Percentiles rank a stretch among this genome's conserved stretches.
These are phyloP conservation scores for Nycticebus coucang DNA, from an alignment of 2,113 vertebrate species.

Conservation along the genomic window DNA sequence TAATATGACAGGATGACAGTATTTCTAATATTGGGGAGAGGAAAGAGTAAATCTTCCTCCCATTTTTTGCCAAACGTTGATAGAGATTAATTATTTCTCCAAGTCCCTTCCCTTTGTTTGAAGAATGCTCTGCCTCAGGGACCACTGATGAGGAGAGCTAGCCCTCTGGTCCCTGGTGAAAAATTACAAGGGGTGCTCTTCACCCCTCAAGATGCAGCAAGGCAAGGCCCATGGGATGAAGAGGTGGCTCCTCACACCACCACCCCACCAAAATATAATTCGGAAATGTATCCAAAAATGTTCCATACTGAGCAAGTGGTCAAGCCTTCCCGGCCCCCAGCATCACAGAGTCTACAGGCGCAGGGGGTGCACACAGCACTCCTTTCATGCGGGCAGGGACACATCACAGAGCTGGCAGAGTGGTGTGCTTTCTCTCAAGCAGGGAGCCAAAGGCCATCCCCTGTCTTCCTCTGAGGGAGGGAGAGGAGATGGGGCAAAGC, in stretches of 20 bases:
- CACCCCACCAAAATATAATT: slow-evolving; percentile 36
- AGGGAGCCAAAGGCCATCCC: slow-evolving; percentile 15
- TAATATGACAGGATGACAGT: slow-evolving; percentile 75
- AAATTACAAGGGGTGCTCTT: background rate
- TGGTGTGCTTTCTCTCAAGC: slow-evolving; percentile 50
- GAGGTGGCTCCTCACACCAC: background rate
- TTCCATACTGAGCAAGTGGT: background rate
- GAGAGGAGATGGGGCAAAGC: background rate
- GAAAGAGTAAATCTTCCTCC: slow-evolving; percentile 58
- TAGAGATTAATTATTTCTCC: slow-evolving; percentile 68
- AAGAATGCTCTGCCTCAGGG: slow-evolving; percentile 23
- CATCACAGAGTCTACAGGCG: background rate
- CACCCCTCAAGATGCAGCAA: background rate
- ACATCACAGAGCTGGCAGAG: background rate
- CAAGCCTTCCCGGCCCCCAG: background rate
- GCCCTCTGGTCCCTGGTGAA: background rate
- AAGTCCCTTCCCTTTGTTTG: background rate
- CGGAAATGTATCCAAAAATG: slow-evolving; percentile 40
- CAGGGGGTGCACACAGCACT: background rate
- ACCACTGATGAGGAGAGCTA: slow-evolving; percentile 20
- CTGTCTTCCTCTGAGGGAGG: slow-evolving; percentile 59
- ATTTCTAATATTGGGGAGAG: slow-evolving; percentile 67
- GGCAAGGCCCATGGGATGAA: background rate
- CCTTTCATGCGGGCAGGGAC: slow-evolving; percentile 63
- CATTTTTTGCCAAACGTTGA: slow-evolving; percentile 73